These are phyloP conservation scores for Frankliniella intonsa DNA, from an alignment of 2,888 invertebrate genomes.

Conservation along the genomic window DNA sequence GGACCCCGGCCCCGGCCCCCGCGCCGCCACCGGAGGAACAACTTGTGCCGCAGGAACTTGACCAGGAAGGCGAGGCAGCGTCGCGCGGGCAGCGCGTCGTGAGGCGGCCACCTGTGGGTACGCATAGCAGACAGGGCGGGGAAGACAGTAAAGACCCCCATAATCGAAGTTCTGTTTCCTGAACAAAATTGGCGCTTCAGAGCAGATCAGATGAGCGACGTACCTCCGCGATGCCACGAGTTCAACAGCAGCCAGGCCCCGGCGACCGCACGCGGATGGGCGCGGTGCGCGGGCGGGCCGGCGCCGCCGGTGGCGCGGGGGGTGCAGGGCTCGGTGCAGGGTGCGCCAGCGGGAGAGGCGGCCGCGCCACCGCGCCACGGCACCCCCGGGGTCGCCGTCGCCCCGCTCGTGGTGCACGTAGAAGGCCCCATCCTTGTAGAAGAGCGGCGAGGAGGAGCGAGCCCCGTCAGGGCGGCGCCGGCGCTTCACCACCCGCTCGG, in stretches of 20 bases:
- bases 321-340: neutral
- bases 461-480: neutral
- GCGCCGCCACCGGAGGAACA: neutral
- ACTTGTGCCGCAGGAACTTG: neutral
- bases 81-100: neutral
- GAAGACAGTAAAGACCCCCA: neutral
- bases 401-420: neutral
- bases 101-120: neutral
- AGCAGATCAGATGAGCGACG: too few relatives aligned
- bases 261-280: neutral
- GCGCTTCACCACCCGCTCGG: neutral
- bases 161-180: too few relatives aligned
- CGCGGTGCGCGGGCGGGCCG: neutral
- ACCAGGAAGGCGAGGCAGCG: neutral
- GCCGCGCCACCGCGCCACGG: neutral
- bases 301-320: neutral
- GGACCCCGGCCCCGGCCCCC: neutral
- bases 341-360: neutral
- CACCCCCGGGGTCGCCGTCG: neutral
- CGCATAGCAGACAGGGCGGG: neutral
- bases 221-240: neutral
- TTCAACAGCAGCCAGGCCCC: neutral
- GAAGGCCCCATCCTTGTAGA: slow-evolving; percentile 4
- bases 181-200: too few relatives aligned
- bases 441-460: neutral